These are phyloP conservation scores for Stenodera caucasica DNA, from an alignment of 2,888 invertebrate species.

Conservation along the genomic window DNA sequence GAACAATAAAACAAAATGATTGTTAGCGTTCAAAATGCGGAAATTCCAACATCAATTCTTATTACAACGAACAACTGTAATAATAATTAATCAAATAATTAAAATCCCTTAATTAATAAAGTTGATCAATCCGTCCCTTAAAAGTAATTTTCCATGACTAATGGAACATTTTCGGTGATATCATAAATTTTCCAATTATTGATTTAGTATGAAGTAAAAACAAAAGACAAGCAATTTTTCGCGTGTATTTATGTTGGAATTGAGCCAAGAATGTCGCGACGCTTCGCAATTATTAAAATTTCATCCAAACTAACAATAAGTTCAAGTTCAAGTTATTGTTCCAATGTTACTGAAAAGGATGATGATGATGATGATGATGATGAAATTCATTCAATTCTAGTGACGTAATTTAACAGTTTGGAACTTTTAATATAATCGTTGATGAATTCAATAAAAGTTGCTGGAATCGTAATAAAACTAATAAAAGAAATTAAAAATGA, in stretches of 20 bases:
- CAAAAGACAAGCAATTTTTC: background rate
- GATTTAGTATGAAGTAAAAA: background rate
- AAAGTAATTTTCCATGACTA: background rate
- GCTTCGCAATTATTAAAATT: background rate
- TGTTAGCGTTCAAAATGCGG: too few relatives aligned
- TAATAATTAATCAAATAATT: too few relatives aligned
- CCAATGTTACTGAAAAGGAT: too few relatives aligned
- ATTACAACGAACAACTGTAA: too few relatives aligned
- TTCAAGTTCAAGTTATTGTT: slow-evolving; percentile 4
- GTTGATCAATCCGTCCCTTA: too few relatives aligned
- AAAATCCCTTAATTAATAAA: too few relatives aligned
- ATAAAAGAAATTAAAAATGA: too few relatives aligned
- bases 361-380: background rate
- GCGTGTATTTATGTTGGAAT: background rate
- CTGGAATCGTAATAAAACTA: background rate
- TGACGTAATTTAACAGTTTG: background rate
- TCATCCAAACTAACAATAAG: background rate
- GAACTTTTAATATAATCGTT: background rate
- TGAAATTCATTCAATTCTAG: background rate
- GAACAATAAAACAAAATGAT: too few relatives aligned
- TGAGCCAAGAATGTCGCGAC: background rate
- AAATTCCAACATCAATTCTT: too few relatives aligned
- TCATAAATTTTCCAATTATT: background rate
- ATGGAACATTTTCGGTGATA: background rate
- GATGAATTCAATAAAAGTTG: background rate